These are phyloP conservation scores for Gasterosteus nipponicus DNA, from an alignment of 2,113 vertebrate genomes.

Conservation along the genomic window DNA sequence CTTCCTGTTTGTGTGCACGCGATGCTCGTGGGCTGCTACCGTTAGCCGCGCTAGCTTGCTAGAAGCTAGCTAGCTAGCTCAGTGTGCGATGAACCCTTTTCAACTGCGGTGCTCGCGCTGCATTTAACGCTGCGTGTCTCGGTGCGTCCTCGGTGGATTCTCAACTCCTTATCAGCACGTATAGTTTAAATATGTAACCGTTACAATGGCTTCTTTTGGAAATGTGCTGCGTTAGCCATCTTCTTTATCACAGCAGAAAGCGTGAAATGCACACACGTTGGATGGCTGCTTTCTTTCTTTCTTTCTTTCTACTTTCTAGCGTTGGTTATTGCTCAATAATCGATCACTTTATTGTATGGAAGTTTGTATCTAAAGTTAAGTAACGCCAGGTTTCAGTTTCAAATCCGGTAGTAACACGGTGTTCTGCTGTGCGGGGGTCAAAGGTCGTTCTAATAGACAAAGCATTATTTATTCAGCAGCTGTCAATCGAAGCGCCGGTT, in stretches of 20 bases:
- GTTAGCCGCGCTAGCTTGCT: conserved; percentile 38
- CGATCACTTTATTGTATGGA: no score
- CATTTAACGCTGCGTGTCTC: neutral
- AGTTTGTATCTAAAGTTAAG: no score
- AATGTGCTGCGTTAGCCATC: neutral
- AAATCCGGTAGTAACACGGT: no score
- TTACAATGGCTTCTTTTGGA: neutral
- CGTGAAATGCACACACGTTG: neutral
- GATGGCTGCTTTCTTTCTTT: neutral
- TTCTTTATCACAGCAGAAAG: neutral
- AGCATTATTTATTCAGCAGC: neutral
- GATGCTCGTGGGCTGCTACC: neutral
- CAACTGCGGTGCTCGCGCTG: neutral
- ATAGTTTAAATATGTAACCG: neutral
- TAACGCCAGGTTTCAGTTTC: conserved; percentile 8
- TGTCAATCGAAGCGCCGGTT: neutral
- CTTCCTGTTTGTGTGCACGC: neutral
- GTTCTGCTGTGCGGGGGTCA: neutral
- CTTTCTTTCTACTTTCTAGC: no score
- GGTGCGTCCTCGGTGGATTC: neutral
- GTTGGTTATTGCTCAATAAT: no score
- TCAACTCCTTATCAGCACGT: no score
- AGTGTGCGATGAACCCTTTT: neutral
- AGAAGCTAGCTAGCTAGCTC: neutral
- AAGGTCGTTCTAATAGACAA: neutral